Evolutionary conservation across 2,888 invertebrate genomes (phyloP), one percentile per base, ranked within the genome.

Genomic region (Netelia inedita): DNA sequence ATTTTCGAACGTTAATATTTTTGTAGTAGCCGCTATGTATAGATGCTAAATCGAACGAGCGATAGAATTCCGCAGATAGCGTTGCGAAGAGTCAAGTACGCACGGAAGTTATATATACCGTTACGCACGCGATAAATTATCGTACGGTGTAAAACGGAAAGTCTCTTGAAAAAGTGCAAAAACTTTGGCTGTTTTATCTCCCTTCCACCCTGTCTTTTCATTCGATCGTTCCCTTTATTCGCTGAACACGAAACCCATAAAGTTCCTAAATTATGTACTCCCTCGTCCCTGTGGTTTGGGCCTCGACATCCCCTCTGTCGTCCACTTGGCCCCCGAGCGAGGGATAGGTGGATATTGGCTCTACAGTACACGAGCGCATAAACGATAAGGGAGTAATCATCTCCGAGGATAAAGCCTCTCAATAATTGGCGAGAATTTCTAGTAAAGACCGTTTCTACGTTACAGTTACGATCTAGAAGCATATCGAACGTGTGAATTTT

Each of bases 221-320:
- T 21, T 28, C 43, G 16, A 35, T 46, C 43, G 53, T 50, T 28
- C 3, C 59, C 16, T 5, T 23, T n/a, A 8, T 35, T 35, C 87
- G 81, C 78, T 59, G 57, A 10, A 74, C 81, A 81, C 84, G 81
- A 68, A 65, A 87, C 76, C 69, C 79, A 78, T 87, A 80, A 80
- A 87, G 87, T 88, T 85, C 82, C 87, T 82, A 86, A 88, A 88
- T 87, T 86, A 88, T 78, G 65, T 65, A 81, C 16, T 76, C 57
- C 72, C 57, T n/a, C 23, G 61, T 50, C 28, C 1, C 10, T 46
- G n/a, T 28, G 53, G 16, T 35, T n/a, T 2, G 19, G 53, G 61
- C 28, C 61, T 16, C 28, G 28, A 28, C 28, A 28, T 28, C 28
- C 46, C 3, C 46, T 46, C 46, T 11, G 11, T 46, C 46, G 14